Evolutionary conservation across 2,888 invertebrate species (phyloP).

Genomic region (Dynastes grantii): DNA sequence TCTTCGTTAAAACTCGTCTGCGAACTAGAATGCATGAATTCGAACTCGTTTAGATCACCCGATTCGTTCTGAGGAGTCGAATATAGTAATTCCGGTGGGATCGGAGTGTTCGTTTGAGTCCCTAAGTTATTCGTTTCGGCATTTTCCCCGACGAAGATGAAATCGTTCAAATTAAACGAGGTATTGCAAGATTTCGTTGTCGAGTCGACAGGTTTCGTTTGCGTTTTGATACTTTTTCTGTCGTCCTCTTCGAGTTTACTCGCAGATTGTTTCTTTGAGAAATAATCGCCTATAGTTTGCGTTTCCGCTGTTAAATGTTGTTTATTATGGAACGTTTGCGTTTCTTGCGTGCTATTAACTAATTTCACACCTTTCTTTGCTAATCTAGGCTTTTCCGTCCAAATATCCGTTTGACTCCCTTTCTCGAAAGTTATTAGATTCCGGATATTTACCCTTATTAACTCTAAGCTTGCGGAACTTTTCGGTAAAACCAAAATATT

Average conservation of each 20-base stretch:
- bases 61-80: constrained; percentile 60
- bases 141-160: constrained; percentile 57
- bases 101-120: constrained; percentile 63
- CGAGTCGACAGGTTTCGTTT: constrained; percentile 60
- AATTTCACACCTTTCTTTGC: constrained; percentile 54
- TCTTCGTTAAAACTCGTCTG: constrained; percentile 59
- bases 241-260: constrained; percentile 28
- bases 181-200: constrained; percentile 66
- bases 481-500: constrained; percentile 58
- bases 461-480: constrained; percentile 54
- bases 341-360: constrained; percentile 63
- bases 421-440: constrained; percentile 58
- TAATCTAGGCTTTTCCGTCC: constrained; percentile 58
- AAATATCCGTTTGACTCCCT: constrained; percentile 61
- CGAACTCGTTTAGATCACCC: constrained; percentile 60
- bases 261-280: constrained; percentile 58
- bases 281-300: constrained; percentile 68
- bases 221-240: constrained; percentile 60
- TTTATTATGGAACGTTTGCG: constrained; percentile 64
- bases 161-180: constrained; percentile 62
- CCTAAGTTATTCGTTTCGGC: constrained; percentile 62
- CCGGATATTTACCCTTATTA: constrained; percentile 51
- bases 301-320: constrained; percentile 65
- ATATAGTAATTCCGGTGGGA: constrained; percentile 55
- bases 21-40: constrained; percentile 59